phyloP scores from a whole-genome alignment of 2,113 vertebrate species.

The Nesogale talazaci region DNA sequence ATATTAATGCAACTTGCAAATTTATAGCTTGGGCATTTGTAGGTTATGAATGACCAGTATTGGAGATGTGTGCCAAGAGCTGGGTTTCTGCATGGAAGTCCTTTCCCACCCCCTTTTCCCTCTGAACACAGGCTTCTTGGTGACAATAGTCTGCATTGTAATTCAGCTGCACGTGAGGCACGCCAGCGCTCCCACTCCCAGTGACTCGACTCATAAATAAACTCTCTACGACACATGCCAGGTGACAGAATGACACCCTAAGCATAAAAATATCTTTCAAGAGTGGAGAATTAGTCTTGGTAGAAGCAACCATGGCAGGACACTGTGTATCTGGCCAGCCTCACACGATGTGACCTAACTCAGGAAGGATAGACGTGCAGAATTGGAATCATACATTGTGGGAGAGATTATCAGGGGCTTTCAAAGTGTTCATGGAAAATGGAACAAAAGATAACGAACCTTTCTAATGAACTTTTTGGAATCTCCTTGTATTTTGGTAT shows the following conservation, averaged over 20 bases:
- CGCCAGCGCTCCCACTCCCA: constrained; percentile 78
- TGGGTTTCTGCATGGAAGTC: constrained; percentile 82
- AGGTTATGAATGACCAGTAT: constrained; percentile 80
- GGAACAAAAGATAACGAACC: too few relatives aligned
- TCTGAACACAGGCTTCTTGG: constrained; percentile 73
- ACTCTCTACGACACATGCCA: constrained; percentile 62
- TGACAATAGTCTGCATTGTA: constrained; percentile 70
- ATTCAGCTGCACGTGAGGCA: constrained; percentile 72
- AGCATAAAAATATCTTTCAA: constrained; percentile 61
- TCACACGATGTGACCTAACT: constrained; percentile 21
- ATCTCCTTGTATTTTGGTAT: neutral
- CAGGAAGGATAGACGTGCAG: constrained; percentile 15
- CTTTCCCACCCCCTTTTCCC: constrained; percentile 75
- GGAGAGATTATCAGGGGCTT: neutral
- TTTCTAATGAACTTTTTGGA: too few relatives aligned
- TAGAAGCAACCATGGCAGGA: constrained; percentile 7
- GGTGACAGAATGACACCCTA: constrained; percentile 63
- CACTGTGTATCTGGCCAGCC: constrained; percentile 39
- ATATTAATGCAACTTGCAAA: constrained; percentile 83
- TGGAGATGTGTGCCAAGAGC: constrained; percentile 79
- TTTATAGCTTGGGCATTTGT: constrained; percentile 84
- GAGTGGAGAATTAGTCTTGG: constrained; percentile 49
- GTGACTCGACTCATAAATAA: constrained; percentile 80
- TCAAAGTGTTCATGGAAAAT: too few relatives aligned
- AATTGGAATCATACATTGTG: neutral